Evolutionary conservation across 2,113 vertebrate genomes (phyloP).

Genomic region (Pachycephala philippinensis): DNA sequence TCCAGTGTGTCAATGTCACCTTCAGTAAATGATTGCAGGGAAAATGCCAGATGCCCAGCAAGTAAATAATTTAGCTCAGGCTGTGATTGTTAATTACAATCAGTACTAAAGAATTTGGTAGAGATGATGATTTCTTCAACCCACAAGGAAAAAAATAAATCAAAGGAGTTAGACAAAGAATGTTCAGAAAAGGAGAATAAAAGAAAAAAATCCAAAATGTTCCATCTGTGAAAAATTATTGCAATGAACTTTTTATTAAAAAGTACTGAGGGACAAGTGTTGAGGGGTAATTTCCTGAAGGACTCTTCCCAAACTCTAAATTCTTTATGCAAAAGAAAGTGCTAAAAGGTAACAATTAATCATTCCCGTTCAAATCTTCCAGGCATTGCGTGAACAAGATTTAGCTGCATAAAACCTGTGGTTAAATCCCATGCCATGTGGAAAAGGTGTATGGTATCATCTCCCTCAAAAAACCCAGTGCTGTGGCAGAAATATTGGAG

Average conservation of each 20-base stretch:
- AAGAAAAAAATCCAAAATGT: not conserved
- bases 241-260: not conserved
- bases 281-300: conserved; percentile 15
- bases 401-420: not conserved
- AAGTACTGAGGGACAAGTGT: not conserved
- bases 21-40: not conserved
- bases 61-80: conserved; percentile 12
- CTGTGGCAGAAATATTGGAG: not conserved
- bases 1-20: not conserved
- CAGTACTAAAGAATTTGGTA: not conserved
- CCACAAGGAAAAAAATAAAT: not conserved
- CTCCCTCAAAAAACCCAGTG: not conserved
- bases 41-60: not conserved
- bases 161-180: not conserved
- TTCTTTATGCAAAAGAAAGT: not conserved
- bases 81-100: conserved; percentile 39
- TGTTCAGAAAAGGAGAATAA: not conserved
- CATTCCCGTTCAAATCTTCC: not conserved
- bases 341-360: not conserved
- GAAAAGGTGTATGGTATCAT: not conserved
- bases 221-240: not conserved
- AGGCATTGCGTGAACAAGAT: not conserved
- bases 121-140: not conserved
- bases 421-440: not conserved
- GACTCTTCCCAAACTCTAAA: not conserved